Percentiles rank a stretch among this genome's conserved stretches.
phyloP scores from a whole-genome alignment of 2,113 vertebrate species.

The Burhinus oedicnemus region DNA sequence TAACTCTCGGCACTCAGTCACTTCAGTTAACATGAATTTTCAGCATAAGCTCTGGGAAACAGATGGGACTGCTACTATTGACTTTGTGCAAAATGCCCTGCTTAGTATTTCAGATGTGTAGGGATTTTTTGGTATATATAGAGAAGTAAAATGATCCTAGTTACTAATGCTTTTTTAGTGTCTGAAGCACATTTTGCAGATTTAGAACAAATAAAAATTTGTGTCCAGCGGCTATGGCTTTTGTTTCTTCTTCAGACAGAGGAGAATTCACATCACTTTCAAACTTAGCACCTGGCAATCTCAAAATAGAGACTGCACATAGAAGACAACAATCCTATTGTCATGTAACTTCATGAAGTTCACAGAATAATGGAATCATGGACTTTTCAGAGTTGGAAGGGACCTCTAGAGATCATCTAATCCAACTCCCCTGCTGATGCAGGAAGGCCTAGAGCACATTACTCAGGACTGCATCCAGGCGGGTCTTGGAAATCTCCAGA shows the following conservation, averaged over 20 bases:
- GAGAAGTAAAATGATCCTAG: not conserved
- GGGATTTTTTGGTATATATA: fast-evolving
- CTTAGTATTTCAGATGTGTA: not conserved
- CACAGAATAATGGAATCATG: no score
- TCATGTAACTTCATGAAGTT: not conserved
- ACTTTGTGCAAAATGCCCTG: not conserved
- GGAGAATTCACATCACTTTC: not conserved
- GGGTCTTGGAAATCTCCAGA: no score
- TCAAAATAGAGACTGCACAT: not conserved
- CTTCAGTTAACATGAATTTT: not conserved
- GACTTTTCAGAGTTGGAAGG: no score
- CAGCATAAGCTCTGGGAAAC: not conserved
- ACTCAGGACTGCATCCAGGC: no score
- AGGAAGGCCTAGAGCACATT: no score
- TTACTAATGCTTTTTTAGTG: not conserved
- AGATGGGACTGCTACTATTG: not conserved
- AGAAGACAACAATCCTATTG: not conserved
- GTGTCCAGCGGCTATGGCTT: not conserved
- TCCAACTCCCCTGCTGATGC: no score
- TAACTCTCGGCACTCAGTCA: not conserved
- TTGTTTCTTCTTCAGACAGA: not conserved
- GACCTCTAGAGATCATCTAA: no score
- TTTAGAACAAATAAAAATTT: not conserved
- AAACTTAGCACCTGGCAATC: not conserved
- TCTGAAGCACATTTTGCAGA: fast-evolving